A percentile compares a stretch with the other conserved stretches of the same genome.
Evolutionary conservation across 2,113 vertebrate genomes (phyloP).

Genomic region (Todiramphus saurophagus): DNA sequence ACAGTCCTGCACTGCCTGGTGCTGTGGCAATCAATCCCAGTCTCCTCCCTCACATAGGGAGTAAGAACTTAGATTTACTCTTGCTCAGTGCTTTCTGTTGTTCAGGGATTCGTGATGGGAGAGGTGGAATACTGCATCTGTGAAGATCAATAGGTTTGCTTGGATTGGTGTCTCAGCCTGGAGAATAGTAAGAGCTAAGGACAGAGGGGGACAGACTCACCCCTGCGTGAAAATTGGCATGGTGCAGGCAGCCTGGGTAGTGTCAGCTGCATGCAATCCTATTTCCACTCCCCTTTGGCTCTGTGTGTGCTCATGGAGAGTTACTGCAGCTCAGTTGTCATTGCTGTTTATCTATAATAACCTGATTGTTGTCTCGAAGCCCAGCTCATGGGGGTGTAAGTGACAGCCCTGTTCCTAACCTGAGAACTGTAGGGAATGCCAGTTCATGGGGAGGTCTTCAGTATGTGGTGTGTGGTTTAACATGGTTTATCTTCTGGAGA

Average conservation of each 20-base stretch:
- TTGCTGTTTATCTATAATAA: background rate
- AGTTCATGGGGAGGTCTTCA: background rate
- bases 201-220: background rate
- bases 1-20: background rate
- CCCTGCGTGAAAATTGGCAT: background rate
- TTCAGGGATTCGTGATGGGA: background rate
- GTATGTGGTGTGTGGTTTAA: background rate
- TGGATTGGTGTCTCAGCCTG: background rate
- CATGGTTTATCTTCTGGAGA: background rate
- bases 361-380: fast-evolving
- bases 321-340: background rate
- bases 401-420: background rate
- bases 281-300: background rate
- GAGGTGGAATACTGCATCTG: background rate
- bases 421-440: fast-evolving
- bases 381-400: background rate
- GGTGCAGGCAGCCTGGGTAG: background rate
- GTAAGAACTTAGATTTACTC: background rate
- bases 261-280: background rate
- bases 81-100: background rate
- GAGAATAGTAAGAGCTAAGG: background rate
- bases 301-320: background rate
- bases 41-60: background rate
- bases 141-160: background rate
- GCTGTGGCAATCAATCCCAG: background rate